Evolutionary conservation across 2,888 invertebrate genomes (phyloP), one percentile per base, ranked within the genome.

Genomic region (Pseudeuparius sepicola): DNA sequence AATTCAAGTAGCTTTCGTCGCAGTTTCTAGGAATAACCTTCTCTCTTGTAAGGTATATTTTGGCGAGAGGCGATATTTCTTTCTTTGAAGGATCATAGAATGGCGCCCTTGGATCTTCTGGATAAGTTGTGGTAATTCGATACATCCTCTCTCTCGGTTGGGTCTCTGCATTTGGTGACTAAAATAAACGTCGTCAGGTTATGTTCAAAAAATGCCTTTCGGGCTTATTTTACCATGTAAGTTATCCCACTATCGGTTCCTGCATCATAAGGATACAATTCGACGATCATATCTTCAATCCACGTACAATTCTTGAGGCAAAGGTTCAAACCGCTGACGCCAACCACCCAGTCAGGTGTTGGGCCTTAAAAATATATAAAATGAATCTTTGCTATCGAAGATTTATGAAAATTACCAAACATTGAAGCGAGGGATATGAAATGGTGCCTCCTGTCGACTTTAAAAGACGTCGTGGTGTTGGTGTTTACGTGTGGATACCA

Each of bases 261-360:
- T 2, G 93, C 93, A 65, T 98, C 97, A 66, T 87, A 93, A 0
- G 96, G 94, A 56, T 75, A 85, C 16, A 98, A 67, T 63, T 94
- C 89, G 24, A 96, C 68, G 23, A 76, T 74, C 51, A 83, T 67
- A 37, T 78, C 71, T 47, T 84, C 81, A n/a, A 76, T 71, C 98
- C 98, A 98, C 1, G 86, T 73, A 59, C 97, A 93, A 63, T 96
- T 87, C 40, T 70, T 64, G 39, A 78, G 70, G 56, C 98, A 98
- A 5, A 98, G 70, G 55, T 96, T 83, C 34, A 94, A 63, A 0
- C 85, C 82, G 37, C 74, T 86, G 17, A 97, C 78, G 0, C 97
- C 97, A 25, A 94, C 87, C 49, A 94, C 85, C 97, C 97, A 98
- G 66, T 98, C 97, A 0, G 97, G 97, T 7, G 93, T 90, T 0